Evolutionary conservation across 1,140 invertebrate species (phyloP).

Genomic region (Drosophila sp.): DNA sequence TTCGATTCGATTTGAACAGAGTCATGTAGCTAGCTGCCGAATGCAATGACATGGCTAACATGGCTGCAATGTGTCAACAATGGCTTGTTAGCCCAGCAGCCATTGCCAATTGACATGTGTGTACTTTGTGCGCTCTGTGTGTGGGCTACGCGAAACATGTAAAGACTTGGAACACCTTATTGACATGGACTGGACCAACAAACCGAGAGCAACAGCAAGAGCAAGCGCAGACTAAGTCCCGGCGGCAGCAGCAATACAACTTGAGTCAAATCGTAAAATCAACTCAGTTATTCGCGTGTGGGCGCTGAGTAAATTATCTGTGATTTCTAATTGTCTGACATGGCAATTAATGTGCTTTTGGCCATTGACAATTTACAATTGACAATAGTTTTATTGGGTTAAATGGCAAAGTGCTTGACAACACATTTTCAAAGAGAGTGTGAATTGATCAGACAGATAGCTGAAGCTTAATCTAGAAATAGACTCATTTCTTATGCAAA

Average conservation of each 20-base stretch:
- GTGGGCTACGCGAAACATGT: conserved; percentile 61
- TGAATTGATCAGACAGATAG: conserved; percentile 10
- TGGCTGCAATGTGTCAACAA: conserved; percentile 82
- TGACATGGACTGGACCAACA: conserved; percentile 49
- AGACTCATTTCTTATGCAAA: conserved; percentile 41
- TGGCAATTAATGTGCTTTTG: conserved; percentile 66
- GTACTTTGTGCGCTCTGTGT: conserved; percentile 36
- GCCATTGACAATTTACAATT: conserved; percentile 17
- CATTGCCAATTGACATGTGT: conserved; percentile 48
- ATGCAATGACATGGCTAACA: conserved; percentile 68
- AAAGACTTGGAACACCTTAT: conserved; percentile 64
- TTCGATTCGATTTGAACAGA: conserved; percentile 23
- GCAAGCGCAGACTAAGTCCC: background rate
- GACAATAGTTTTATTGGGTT: conserved; percentile 32
- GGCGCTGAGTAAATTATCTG: conserved; percentile 64
- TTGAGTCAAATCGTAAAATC: conserved; percentile 7
- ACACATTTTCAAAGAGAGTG: conserved; percentile 29
- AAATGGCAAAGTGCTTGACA: conserved; percentile 19
- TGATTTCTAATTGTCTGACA: conserved; percentile 80
- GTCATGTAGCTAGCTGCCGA: conserved; percentile 21
- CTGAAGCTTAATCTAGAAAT: background rate
- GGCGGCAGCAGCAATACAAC: conserved; percentile 17
- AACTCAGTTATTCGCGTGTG: conserved; percentile 30
- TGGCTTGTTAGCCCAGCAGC: conserved; percentile 71
- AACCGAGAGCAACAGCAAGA: background rate